phyloP scores from a whole-genome alignment of 2,888 invertebrate species.

The Pollenia angustigena region DNA sequence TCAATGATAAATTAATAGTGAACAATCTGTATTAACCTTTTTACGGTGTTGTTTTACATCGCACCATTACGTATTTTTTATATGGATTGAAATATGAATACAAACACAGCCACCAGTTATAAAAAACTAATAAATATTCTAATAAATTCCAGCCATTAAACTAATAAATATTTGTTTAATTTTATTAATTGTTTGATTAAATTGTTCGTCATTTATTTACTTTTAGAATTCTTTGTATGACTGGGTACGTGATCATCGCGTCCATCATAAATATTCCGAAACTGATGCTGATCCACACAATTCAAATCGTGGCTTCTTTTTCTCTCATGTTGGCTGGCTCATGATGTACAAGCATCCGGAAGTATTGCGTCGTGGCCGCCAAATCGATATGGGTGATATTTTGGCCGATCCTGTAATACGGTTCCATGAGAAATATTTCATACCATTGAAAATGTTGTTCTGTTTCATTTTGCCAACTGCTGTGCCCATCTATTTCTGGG shows the following conservation, averaged over 20 bases:
- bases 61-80: too few relatives aligned
- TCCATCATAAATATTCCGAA: slow-evolving; percentile 93
- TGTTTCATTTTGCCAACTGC: slow-evolving; percentile 91
- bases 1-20: slow-evolving; percentile 1
- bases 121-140: too few relatives aligned
- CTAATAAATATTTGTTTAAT: background rate
- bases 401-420: slow-evolving; percentile 89
- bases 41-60: too few relatives aligned
- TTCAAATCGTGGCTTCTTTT: slow-evolving; percentile 93
- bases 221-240: slow-evolving; percentile 93
- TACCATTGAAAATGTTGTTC: slow-evolving; percentile 86
- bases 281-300: slow-evolving; percentile 94
- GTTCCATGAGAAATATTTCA: slow-evolving; percentile 91
- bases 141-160: background rate
- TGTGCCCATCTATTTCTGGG: slow-evolving; percentile 89
- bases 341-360: slow-evolving; percentile 95
- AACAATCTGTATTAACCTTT: background rate
- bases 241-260: slow-evolving; percentile 93
- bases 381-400: slow-evolving; percentile 93
- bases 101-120: too few relatives aligned
- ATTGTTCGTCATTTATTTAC: slow-evolving; percentile 13
- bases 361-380: slow-evolving; percentile 90
- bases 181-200: slow-evolving; percentile 6
- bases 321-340: slow-evolving; percentile 97
- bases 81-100: too few relatives aligned